Conservation (phyloP, 2,113 vertebrate genomes). For the Oreochromis niloticus region DNA sequence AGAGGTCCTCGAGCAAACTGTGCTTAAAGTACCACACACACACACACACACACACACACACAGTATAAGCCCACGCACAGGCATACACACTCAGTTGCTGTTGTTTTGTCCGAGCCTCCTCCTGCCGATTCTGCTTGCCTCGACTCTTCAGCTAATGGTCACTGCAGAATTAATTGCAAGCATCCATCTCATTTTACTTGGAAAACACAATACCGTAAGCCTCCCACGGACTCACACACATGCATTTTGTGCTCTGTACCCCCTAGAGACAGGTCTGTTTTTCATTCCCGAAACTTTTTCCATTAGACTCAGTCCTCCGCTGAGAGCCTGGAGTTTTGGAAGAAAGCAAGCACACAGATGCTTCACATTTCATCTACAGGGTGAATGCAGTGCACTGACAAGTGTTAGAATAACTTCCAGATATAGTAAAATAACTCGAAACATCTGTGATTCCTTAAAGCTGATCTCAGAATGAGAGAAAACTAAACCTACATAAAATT, state of each 20-base stretch:
- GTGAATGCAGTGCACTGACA: not conserved
- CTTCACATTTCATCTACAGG: not conserved
- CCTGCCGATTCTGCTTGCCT: slow-evolving; percentile 22
- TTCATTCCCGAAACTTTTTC: slow-evolving; percentile 40
- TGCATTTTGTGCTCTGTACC: not conserved
- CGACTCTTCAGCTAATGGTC: slow-evolving; percentile 34
- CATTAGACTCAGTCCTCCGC: not conserved
- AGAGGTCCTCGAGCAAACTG: not conserved
- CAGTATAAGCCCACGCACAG: not conserved
- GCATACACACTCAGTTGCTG: not conserved
- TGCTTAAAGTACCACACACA: not conserved
- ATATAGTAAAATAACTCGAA: not conserved
- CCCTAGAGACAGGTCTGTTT: slow-evolving; percentile 14
- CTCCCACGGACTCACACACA: not conserved
- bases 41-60: not conserved
- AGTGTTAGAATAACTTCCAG: not conserved
- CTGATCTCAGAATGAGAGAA: not conserved
- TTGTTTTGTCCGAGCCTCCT: not conserved
- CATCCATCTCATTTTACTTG: slow-evolving; percentile 55
- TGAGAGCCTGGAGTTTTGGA: not conserved
- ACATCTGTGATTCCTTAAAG: not conserved
- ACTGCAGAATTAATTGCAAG: slow-evolving; percentile 51
- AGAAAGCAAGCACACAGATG: not conserved
- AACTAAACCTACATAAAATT: not conserved
- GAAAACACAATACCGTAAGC: slow-evolving; percentile 11